A percentile compares a stretch with the other conserved stretches of the same genome.
These are phyloP conservation scores for Naja naja DNA, from an alignment of 2,113 vertebrate species.

Conservation along the genomic window DNA sequence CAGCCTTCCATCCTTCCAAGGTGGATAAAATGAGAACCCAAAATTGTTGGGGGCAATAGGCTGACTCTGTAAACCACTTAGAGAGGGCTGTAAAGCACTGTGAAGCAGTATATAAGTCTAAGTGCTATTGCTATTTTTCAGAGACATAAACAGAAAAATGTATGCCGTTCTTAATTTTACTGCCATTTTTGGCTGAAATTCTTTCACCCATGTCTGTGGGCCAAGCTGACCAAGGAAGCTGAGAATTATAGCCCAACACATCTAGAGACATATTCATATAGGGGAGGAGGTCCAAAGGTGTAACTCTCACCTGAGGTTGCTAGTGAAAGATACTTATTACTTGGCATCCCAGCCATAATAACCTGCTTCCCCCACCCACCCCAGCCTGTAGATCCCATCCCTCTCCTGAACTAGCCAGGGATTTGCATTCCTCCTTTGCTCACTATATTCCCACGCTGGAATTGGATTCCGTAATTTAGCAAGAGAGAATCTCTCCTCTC, in stretches of 20 bases:
- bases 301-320: not conserved
- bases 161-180: not conserved
- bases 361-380: not conserved
- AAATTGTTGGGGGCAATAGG: too few relatives aligned
- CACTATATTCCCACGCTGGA: conserved; percentile 60
- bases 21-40: too few relatives aligned
- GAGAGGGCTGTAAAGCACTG: too few relatives aligned
- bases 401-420: conserved; percentile 42
- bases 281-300: not conserved
- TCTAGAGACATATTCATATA: not conserved
- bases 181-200: not conserved
- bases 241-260: not conserved
- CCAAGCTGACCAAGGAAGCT: not conserved
- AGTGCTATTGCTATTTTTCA: not conserved
- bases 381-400: conserved; percentile 9
- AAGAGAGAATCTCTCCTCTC: conserved; percentile 25
- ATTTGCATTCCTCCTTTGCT: conserved; percentile 7
- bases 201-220: not conserved
- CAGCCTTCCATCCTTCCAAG: too few relatives aligned
- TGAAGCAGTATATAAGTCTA: too few relatives aligned
- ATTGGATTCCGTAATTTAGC: conserved; percentile 48
- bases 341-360: conserved; percentile 15
- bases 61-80: too few relatives aligned
- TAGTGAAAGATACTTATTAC: not conserved
- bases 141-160: not conserved